phyloP scores from a whole-genome alignment of 1,140 invertebrate species.

The Maconellicoccus hirsutus region DNA sequence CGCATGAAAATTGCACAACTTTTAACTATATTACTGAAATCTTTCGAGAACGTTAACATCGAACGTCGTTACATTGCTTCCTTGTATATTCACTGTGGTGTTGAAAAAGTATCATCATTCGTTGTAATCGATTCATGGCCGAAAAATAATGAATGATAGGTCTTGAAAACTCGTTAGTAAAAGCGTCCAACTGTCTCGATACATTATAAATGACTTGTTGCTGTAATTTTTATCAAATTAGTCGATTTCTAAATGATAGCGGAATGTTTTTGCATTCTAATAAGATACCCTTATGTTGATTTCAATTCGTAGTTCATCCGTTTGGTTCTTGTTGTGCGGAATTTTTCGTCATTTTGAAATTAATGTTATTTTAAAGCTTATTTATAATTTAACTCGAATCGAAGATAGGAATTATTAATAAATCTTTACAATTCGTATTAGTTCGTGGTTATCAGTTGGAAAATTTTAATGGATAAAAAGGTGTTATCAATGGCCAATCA shows the following conservation, averaged over 20 bases:
- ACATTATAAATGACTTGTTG: conserved; percentile 4
- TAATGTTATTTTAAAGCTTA: too few species aligned
- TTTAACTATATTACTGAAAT: not conserved
- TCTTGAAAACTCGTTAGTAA: not conserved
- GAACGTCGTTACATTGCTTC: not conserved
- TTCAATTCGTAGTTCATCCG: too few species aligned
- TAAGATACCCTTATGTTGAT: too few species aligned
- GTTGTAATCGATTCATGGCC: not conserved
- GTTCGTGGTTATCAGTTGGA: too few species aligned
- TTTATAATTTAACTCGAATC: too few species aligned
- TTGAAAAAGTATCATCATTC: not conserved
- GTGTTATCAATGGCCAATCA: too few species aligned
- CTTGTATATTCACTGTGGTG: not conserved
- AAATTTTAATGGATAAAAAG: too few species aligned
- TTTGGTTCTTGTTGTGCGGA: too few species aligned
- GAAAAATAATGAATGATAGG: not conserved
- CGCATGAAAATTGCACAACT: conserved; percentile 2
- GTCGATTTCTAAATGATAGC: not conserved
- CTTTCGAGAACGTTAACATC: not conserved
- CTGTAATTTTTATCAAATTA: conserved; percentile 6
- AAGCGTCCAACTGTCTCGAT: not conserved
- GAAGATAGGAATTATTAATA: too few species aligned
- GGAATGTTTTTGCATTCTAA: too few species aligned
- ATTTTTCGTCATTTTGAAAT: too few species aligned
- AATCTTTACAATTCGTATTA: too few species aligned